Evolutionary conservation across 2,888 invertebrate genomes (phyloP), one percentile per base, ranked within the genome.

Genomic region (Synergus umbraculus): DNA sequence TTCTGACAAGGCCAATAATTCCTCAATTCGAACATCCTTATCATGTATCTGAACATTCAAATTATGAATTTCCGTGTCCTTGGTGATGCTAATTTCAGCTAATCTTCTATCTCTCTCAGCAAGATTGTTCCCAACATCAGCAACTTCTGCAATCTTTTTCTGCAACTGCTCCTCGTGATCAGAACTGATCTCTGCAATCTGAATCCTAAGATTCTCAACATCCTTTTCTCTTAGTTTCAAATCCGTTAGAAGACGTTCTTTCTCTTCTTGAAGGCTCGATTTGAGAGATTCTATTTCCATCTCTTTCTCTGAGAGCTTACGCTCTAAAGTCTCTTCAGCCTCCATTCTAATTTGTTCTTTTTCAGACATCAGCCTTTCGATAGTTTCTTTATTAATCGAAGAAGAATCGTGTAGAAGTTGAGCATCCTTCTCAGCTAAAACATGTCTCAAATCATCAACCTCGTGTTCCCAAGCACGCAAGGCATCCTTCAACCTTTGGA

Each of bases 31-130:
- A 85, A 89, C 81, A 86, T 92, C 85, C 87, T 92, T 85, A 83
- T 94, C 94, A 60, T 93, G 93, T 85, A 94, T 92, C 89, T 94
- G 95, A 83, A 95, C 95, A 87, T 95, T 96, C 18, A 96, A 90
- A 9, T 95, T 94, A 12, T 96, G 95, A 85, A 96, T 95, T 91
- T 96, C 96, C 67, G 95, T 90, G 87, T 96, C 96, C 89, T 96
- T 96, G 78, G 94, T 94, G 79, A 92, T 94, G 79, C 90, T 93
- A 81, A 93, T 87, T 84, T 94, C 94, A 84, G 93, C 87, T 0
- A 91, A 69, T 78, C 86, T 82, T 22, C 87, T 81, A 7, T 90
- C 89, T 12, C 87, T 87, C 29, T 90, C 89, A 0, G 84, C 83
- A 4, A 91, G 65, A 18, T 89, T 86, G 1, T 80, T 46, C 10